Evolutionary conservation across 2,888 invertebrate genomes (phyloP), one percentile per base, ranked within the genome.

Genomic region (Parelbella ahira): DNA sequence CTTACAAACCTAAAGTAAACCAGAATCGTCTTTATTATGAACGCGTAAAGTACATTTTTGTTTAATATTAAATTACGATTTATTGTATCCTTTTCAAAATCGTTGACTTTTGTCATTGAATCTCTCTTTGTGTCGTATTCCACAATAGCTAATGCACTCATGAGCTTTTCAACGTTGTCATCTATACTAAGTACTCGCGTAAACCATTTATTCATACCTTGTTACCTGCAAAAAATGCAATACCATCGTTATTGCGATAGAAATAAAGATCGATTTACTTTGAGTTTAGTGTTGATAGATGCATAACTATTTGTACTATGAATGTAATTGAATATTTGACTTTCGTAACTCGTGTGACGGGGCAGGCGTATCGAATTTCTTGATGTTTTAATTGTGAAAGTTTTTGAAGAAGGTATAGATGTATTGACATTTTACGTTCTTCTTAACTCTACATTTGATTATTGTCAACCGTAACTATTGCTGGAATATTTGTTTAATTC

Each of bases 311-410:
- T 27, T 29, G 19, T 24, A 19, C 49, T 53, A 48, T 52, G 56
- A 54, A 56, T 43, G 73, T 82, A 83, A 84, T 82, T 79, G 82
- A 80, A 82, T 83, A 81, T 84, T 81, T 86, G 84, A 86, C 84
- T 83, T 79, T 63, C 51, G 57, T 75, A 80, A 83, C 65, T 78
- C 53, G 80, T 81, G 83, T 84, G 84, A 86, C 80, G 81, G 78
- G 82, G 81, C 70, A 60, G 61, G 56, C 48, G 72, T 69, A 69
- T 49, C 74, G 68, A 79, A 79, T 77, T 54, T 51, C 7, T 30
- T 13, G 23, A 43, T 18, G 32, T 30, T 33, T 33, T 42, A 27
- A 41, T 33, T 27, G 41, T 41, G 12, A 15, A 8, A 2, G 15
- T 7, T 33, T 33, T 28, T 15, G 34, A 42, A 23, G 42, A 42